Conservation (phyloP, 2,888 invertebrate species). For the Taphrorychus bicolor region DNA sequence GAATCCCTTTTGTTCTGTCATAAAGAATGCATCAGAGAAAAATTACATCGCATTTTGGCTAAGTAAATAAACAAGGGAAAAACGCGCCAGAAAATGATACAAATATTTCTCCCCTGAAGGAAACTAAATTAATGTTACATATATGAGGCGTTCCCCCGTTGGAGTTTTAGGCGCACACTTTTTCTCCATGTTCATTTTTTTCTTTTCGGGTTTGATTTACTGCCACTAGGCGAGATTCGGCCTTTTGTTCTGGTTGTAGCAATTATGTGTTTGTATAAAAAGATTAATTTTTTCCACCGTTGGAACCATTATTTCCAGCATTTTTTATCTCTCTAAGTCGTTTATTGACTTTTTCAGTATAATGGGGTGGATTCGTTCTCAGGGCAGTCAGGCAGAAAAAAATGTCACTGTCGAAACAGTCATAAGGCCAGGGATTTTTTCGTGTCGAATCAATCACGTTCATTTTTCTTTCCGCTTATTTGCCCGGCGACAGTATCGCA, state of each 20-base stretch:
- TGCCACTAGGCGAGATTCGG: background rate
- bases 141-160: constrained; percentile 41
- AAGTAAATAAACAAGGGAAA: constrained; percentile 49
- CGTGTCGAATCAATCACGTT: constrained; percentile 30
- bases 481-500: constrained; percentile 27
- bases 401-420: constrained; percentile 34
- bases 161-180: constrained; percentile 23
- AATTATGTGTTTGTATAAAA: background rate
- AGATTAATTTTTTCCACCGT: background rate
- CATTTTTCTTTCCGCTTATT: constrained; percentile 36
- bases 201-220: constrained; percentile 26
- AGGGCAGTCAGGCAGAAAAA: constrained; percentile 25
- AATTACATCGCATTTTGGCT: constrained; percentile 46
- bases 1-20: constrained; percentile 44
- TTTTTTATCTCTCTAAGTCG: too few relatives aligned
- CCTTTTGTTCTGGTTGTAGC: constrained; percentile 1
- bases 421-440: constrained; percentile 30
- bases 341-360: background rate
- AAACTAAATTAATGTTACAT: constrained; percentile 48
- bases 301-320: too few relatives aligned
- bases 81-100: constrained; percentile 46
- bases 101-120: constrained; percentile 47
- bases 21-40: constrained; percentile 48
- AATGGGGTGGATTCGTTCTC: background rate
- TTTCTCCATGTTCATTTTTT: constrained; percentile 22